Evolutionary conservation across 2,797 vertebrate genomes (phyloP), one percentile per base, ranked within the genome.

Genomic region (Avahi laniger): DNA sequence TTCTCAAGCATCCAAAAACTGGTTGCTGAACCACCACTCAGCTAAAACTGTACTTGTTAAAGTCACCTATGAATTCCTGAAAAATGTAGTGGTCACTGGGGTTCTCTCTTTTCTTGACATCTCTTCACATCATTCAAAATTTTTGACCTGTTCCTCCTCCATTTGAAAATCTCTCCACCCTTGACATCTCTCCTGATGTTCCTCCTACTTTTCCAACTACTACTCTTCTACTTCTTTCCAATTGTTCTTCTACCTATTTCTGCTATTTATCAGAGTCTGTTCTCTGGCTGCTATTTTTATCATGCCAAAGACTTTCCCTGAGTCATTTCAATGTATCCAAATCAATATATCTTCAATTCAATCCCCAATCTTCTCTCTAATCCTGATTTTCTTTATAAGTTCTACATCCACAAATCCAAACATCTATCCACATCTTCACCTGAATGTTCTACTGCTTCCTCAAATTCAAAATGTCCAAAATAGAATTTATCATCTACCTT

Each of bases 261-360:
- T 95, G 52, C 41, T 82, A 75, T 82, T 85, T 92, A 61, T 48
- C 41, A 73, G 33, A 83, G 20, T n/a, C 54, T 76, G 8, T 95
- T 75, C 20, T 95, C 95, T 81, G 38, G 43, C 26, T 38, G 6
- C 69, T 69, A 61, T 78, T 89, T 95, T 95, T 69, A 92, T 69
- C n/a, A 86, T 50, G 35, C 35, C 73, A 65, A 94, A 73, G 46
- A 8, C 46, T 86, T 81, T 95, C 38, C 82, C 80, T 67, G 61
- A 91, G 24, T 89, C 50, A 95, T 90, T 89, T 82, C 70, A 81
- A 50, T 10, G 54, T n/a, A 80, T 80, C 57, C 84, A 96, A 92
- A 69, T 87, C 43, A 87, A 83, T 35, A 59, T 2, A 89, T n/a
- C 43, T 92, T 92, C 43, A 61, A 18, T 89, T 95, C 61, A 87